These are phyloP conservation scores for Oryzias sinensis DNA, from an alignment of 2,797 vertebrate genomes.

Conservation along the genomic window DNA sequence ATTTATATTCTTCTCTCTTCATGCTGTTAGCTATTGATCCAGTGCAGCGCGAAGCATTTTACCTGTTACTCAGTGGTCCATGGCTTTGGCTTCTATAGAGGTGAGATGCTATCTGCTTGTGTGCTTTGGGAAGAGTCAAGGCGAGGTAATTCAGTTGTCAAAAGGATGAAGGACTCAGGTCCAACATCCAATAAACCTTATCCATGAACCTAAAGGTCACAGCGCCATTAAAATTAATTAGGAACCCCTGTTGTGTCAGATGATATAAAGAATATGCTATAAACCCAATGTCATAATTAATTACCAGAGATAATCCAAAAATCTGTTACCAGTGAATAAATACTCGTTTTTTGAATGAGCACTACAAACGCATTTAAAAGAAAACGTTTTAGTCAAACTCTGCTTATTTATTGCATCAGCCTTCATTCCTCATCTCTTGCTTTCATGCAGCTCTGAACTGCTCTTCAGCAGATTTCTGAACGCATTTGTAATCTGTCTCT, in stretches of 20 bases:
- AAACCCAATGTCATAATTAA: no score
- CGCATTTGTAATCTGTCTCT: no score
- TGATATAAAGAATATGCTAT: neutral
- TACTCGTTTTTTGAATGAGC: no score
- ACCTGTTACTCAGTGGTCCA: conserved; percentile 25
- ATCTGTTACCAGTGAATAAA: no score
- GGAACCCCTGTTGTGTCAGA: neutral
- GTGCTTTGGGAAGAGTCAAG: conserved; percentile 49
- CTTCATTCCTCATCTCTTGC: no score
- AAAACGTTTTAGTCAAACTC: no score
- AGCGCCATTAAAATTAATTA: conserved; percentile 36
- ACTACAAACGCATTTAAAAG: no score
- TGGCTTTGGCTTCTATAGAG: conserved; percentile 17
- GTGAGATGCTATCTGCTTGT: conserved; percentile 47
- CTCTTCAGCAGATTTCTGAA: no score
- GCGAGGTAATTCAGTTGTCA: conserved; percentile 57
- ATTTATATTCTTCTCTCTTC: conserved; percentile 23
- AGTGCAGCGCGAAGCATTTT: conserved; percentile 27
- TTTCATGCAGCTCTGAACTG: no score
- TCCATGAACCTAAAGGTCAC: conserved; percentile 18
- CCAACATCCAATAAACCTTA: conserved; percentile 28
- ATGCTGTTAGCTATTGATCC: conserved; percentile 26
- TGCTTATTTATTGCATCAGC: no score
- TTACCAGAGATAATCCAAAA: no score
- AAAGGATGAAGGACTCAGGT: conserved; percentile 33